Evolutionary conservation across 2,888 invertebrate genomes (phyloP).

Genomic region (Tyria jacobaeae): DNA sequence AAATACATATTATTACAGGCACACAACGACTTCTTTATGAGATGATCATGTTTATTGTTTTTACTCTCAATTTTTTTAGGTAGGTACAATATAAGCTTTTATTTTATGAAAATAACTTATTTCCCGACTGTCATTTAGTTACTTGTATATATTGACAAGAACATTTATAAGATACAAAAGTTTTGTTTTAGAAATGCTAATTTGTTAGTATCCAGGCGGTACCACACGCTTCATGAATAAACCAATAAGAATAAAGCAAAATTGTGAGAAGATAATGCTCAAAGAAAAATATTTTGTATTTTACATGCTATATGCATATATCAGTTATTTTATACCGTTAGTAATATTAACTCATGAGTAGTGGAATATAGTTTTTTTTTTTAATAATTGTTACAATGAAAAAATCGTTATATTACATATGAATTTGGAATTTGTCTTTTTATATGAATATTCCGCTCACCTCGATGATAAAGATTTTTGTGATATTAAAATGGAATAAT

Average conservation of each 20-base stretch:
- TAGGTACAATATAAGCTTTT: not conserved
- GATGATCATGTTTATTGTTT: not conserved
- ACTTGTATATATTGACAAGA: not conserved
- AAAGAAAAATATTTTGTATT: constrained; percentile 11
- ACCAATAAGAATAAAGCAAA: constrained; percentile 11
- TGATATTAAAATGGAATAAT: too few species aligned
- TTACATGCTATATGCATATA: not conserved
- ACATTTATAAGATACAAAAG: constrained; percentile 9
- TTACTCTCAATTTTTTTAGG: not conserved
- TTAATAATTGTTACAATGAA: too few species aligned
- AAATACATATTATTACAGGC: too few species aligned
- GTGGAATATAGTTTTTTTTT: too few species aligned
- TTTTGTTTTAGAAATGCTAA: constrained; percentile 16
- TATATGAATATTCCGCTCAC: too few species aligned
- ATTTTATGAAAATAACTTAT: not conserved
- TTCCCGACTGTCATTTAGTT: not conserved
- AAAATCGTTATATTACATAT: too few species aligned
- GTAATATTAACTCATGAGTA: not conserved
- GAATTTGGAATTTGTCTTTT: too few species aligned
- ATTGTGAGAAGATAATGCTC: constrained; percentile 9
- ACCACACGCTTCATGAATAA: constrained; percentile 18
- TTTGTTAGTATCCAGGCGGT: constrained; percentile 14
- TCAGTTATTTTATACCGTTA: not conserved
- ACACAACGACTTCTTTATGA: too few species aligned
- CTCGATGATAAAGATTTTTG: too few species aligned